These are phyloP conservation scores for Heptranchias perlo DNA, from an alignment of 2,113 vertebrate genomes.

Conservation along the genomic window DNA sequence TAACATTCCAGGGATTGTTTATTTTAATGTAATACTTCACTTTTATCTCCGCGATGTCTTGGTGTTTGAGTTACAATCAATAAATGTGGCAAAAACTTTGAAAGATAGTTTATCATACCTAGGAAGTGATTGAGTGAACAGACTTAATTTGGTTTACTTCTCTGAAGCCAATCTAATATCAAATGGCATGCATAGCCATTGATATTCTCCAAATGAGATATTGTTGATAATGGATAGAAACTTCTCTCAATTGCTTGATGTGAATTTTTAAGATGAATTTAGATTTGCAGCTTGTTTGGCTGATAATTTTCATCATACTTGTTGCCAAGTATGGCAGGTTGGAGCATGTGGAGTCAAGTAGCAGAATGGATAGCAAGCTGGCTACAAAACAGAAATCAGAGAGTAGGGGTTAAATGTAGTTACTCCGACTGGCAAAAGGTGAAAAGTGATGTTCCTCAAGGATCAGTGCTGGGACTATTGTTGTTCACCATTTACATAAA, in stretches of 20 bases:
- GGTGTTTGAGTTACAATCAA: slow-evolving; percentile 9
- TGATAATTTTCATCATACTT: not conserved
- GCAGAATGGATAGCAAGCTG: no score
- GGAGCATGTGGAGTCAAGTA: no score
- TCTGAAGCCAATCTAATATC: not conserved
- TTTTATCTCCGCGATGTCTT: not conserved
- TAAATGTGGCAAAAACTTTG: not conserved
- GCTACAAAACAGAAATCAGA: no score
- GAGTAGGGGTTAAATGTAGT: no score
- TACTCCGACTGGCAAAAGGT: no score
- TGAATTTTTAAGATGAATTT: no score
- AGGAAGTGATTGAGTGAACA: not conserved
- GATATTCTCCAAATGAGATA: not conserved
- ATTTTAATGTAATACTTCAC: slow-evolving; percentile 4
- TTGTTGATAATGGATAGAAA: not conserved
- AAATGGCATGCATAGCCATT: not conserved
- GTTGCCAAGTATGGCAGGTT: no score
- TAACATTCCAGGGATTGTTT: not conserved
- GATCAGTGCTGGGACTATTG: no score
- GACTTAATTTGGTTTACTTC: slow-evolving; percentile 5
- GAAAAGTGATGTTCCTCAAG: no score
- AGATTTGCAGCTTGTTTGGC: not conserved
- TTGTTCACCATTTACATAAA: no score
- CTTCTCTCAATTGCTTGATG: no score
- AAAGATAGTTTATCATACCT: slow-evolving; percentile 11